Evolutionary conservation across 2,888 invertebrate species (phyloP), one percentile per base, ranked within the genome.

Genomic region (Nesidiocoris tenuis): DNA sequence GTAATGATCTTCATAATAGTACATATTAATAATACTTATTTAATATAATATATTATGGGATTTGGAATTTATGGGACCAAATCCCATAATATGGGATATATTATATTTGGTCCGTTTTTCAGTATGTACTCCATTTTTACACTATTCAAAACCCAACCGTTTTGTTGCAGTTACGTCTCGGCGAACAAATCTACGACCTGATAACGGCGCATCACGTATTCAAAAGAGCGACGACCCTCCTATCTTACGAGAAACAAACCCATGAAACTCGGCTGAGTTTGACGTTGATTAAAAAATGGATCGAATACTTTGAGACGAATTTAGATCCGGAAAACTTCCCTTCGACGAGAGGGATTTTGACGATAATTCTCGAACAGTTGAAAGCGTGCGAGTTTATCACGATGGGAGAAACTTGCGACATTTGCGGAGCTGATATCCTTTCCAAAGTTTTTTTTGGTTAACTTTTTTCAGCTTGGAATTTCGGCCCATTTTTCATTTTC

Each of bases 361-460:
- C 63, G 5, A 74, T 74, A 1, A 59, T 79, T 5, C 66, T 77
- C 2, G 76, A 77, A 18, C 72, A 77, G 56, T 55, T 78, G 16
- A 72, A 76, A 19, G 61, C 25, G 2, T 24, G 64, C 1, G 22
- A 24, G n/a, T 23, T 9, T n/a, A 22, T 61, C 12, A 54, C 9
- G 16, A 17, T 61, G 19, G 25, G 70, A 18, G 79, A 79, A 56
- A 57, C 17, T n/a, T 79, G 79, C 75, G 9, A 19, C 22, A 63
- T 79, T n/a, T 79, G 79, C 70, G 72, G 66, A 17, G 63, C 56
- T 54, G 77, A 79, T 79, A 79, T 79, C 79, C 79, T 79, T 79
- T 79, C 59, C 9, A 55, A 21, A 39, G 12, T 39, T 39, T n/a
- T n/a, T n/a, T n/a, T n/a, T n/a, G n/a, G n/a, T n/a, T n/a, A n/a